Base-by-base conservation (phyloP, 2,113 vertebrate genomes). In the Equus przewalskii region DNA sequence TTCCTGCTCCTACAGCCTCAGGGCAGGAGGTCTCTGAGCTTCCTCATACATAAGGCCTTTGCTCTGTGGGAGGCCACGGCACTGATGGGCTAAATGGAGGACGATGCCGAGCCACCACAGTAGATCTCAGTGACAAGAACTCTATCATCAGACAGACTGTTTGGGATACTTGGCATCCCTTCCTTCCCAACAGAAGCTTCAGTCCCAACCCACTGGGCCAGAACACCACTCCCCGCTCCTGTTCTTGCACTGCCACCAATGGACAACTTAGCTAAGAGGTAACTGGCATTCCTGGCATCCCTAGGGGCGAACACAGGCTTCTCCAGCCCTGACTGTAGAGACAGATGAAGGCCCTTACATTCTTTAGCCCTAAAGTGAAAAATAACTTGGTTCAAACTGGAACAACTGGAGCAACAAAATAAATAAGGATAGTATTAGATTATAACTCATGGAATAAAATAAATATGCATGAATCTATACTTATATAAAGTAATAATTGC, bases 361-460 rank as follows among this genome's bases (percentile, higher is more conserved):
- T 62, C 44, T 79, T 81, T 95, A 62, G 5, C 22, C 19, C 96
- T 78, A 91, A 67, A 85, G 11, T 56, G 15, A 91, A 96, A 83
- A 85, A 49, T 36, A 58, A 85, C 44, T 76, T 91, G 56, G 72
- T 72, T 88, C 33, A 76, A 93, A 13, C 15, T 72, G 30, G 67
- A 33, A 80, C 56, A 88, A 54, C 6, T 26, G 8, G 54, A 94
- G 33, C 65, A 96, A 93, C 26, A 84, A 73, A 95, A 89, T 62
- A 78, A 93, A 67, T 51, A 54, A 64, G 21, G 30, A 70, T 14
- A 88, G 21, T 89, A 51, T 60, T 81, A 73, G 73, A n/a, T 75
- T 62, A 62, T 62, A 69, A 84, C 46, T 85, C 65, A 91, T n/a
- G 56, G 41, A 28, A 76, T 91, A 62, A 65, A 58, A 89, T 64